A percentile compares a stretch with the other conserved stretches of the same genome.
Conservation (phyloP, 37 sponge, comb jelly and placozoan genomes). For the Tethya wilhelma region DNA sequence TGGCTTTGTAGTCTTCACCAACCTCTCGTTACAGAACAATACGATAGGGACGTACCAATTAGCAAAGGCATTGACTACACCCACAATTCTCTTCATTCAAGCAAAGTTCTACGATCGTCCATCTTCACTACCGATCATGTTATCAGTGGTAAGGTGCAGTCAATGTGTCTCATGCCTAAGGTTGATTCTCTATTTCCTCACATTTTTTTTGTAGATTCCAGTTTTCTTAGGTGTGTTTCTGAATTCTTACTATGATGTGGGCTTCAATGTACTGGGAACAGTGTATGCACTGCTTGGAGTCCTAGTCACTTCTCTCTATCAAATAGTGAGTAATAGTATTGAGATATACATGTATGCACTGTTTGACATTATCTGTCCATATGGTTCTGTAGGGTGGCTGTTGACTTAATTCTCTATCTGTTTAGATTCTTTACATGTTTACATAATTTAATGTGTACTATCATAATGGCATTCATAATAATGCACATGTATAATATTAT, state of each 20-base stretch:
- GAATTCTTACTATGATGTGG: conserved; percentile 81
- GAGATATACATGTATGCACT: not conserved
- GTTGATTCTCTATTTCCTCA: not conserved
- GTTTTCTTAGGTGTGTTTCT: conserved; percentile 68
- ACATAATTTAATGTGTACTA: too few relatives aligned
- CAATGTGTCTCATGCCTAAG: not conserved
- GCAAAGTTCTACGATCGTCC: conserved; percentile 56
- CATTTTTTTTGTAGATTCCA: conserved; percentile 56
- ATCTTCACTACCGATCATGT: conserved; percentile 28
- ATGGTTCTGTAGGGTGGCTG: too few relatives aligned
- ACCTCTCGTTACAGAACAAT: conserved; percentile 84
- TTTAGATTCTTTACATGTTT: not conserved
- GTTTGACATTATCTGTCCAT: too few relatives aligned
- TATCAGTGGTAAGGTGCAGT: conserved; percentile 32
- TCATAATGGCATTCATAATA: too few relatives aligned
- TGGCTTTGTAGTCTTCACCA: conserved; percentile 88
- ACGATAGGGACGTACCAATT: conserved; percentile 88
- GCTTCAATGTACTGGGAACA: conserved; percentile 68
- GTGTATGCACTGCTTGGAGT: conserved; percentile 72
- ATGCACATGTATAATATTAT: too few relatives aligned
- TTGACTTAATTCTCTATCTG: too few relatives aligned
- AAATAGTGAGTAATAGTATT: conserved; percentile 55
- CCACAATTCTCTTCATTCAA: conserved; percentile 72
- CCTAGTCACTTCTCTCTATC: conserved; percentile 71
- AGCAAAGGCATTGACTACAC: conserved; percentile 87